phyloP scores from a whole-genome alignment of 1,140 invertebrate genomes.

The Drosophila guanche region DNA sequence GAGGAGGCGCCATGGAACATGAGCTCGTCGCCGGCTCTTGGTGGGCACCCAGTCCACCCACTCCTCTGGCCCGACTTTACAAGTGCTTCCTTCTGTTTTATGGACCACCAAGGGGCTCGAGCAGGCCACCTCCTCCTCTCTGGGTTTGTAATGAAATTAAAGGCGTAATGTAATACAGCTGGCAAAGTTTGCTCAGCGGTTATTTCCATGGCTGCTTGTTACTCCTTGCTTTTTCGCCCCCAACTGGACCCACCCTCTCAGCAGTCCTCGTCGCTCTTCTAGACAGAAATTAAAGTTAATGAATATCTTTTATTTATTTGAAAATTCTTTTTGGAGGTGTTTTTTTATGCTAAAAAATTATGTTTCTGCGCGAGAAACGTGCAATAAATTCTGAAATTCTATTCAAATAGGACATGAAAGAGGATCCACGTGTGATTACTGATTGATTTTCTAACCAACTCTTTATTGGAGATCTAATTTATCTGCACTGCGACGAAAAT shows the following conservation, averaged over 20 bases:
- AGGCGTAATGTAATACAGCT: constrained; percentile 80
- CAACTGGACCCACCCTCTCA: not conserved
- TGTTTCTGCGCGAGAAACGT: too few species aligned
- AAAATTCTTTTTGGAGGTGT: not conserved
- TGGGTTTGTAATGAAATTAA: constrained; percentile 72
- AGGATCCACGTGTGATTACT: too few species aligned
- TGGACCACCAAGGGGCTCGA: constrained; percentile 36
- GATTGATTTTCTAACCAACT: too few species aligned
- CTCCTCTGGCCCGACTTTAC: constrained; percentile 54
- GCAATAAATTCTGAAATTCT: too few species aligned
- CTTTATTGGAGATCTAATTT: too few species aligned
- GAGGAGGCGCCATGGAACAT: constrained; percentile 62
- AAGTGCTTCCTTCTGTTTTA: constrained; percentile 77
- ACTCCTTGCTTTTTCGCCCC: constrained; percentile 24
- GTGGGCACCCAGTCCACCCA: not conserved
- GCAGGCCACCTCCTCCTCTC: constrained; percentile 29
- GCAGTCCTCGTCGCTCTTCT: constrained; percentile 30
- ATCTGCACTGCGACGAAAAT: too few species aligned
- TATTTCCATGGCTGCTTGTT: constrained; percentile 65
- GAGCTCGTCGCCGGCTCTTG: constrained; percentile 28
- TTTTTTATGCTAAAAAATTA: too few species aligned
- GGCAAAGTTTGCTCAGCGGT: constrained; percentile 75
- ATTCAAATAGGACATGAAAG: too few species aligned
- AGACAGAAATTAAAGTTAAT: constrained; percentile 73
- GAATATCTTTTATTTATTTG: constrained; percentile 46